A percentile compares a stretch with the other conserved stretches of the same genome.
These are phyloP conservation scores for Pangasius larnaudii DNA, from an alignment of 2,797 vertebrate species.

Conservation along the genomic window DNA sequence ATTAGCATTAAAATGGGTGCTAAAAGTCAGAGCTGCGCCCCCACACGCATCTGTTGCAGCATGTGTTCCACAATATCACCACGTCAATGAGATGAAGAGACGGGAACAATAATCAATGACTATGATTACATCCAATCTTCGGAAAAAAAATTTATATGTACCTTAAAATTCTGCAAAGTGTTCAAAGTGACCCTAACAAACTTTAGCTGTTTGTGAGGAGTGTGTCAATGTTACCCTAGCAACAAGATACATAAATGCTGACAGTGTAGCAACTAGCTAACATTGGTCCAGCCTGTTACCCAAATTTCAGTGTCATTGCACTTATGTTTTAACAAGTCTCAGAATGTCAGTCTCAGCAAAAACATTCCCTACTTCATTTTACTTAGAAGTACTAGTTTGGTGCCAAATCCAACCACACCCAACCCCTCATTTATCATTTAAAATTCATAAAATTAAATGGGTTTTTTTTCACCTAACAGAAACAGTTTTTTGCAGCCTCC, in stretches of 20 bases:
- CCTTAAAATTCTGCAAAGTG: background rate
- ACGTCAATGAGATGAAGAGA: constrained; percentile 41
- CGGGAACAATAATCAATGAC: constrained; percentile 19
- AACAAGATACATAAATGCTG: background rate
- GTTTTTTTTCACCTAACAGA: background rate
- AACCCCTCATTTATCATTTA: background rate
- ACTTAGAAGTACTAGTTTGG: background rate
- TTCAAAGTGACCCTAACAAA: background rate
- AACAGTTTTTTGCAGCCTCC: background rate
- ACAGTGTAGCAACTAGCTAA: background rate
- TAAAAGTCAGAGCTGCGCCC: constrained; percentile 63
- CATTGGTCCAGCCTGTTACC: background rate
- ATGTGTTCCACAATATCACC: constrained; percentile 54
- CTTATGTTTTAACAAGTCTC: background rate
- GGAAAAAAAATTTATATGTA: too few species aligned
- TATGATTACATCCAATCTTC: background rate
- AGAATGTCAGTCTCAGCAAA: background rate
- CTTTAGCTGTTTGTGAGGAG: background rate
- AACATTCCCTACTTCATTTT: background rate
- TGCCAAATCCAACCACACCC: too few species aligned
- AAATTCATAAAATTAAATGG: background rate
- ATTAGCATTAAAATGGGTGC: constrained; percentile 77
- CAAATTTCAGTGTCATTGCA: background rate
- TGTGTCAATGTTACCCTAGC: background rate
- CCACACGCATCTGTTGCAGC: constrained; percentile 72